Base-by-base conservation (phyloP, 2,113 vertebrate genomes). In the Podocnemis expansa region DNA sequence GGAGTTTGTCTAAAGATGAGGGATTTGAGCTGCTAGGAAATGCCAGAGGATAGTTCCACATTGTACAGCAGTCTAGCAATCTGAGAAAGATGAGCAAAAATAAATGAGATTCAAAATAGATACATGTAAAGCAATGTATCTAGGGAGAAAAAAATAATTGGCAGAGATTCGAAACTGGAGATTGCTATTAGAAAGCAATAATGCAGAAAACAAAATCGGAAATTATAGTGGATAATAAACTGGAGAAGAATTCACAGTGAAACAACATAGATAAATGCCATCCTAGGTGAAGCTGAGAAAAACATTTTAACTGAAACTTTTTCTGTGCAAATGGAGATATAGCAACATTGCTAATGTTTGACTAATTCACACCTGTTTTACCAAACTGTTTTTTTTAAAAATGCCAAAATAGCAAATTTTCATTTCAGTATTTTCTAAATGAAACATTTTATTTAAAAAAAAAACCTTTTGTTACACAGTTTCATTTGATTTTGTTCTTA, bases 51-150 rank as follows among this genome's bases (percentile, higher is more conserved):
- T 43, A 55, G 2, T 85, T 41, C 24, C 70, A 22, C 60, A 9
- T 80, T 88, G 16, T 91, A 83, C 49, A 92, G 31, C 55, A 8
- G 1, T 31, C n/a, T 93, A 84, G 47, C 86, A 94, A 95, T 56
- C 22, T 25, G 89, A 47, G 25, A 87, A 82, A 93, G 43, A 4
- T 84, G 89, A 88, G 92, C 85, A 90, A 94, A 96, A 95, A 91
- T 90, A 96, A 94, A 91, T 91, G 70, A 94, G 38, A 94, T 73
- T 91, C 93, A 85, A 93, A 95, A 94, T 52, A 95, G 82, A 85
- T 83, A 93, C 81, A 87, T 78, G 34, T 90, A 82, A 94, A 93
- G 11, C 55, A 83, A 81, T 56, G 29, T 85, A 83, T 89, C 87
- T 91, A 24, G 38, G n/a, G 9, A 75, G 22, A 82, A 93, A 47